Evolutionary conservation across 1,140 invertebrate species (phyloP), one percentile per base, ranked within the genome.

Genomic region (Megalopta genalis): DNA sequence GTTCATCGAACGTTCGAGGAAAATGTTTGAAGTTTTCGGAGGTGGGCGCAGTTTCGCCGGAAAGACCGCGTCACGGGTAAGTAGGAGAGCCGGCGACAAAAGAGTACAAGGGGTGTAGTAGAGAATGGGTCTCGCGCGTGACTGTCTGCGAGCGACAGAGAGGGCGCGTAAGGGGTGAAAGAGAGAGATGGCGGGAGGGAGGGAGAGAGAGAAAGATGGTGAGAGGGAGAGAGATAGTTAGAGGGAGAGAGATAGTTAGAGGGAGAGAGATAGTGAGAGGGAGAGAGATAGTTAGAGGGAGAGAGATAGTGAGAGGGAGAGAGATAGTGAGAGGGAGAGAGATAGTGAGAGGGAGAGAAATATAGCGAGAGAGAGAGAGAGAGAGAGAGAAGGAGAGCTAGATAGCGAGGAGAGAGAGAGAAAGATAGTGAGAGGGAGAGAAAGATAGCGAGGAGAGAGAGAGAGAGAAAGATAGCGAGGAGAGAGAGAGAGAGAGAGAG

Each of bases 11-110:
- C 49, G 49, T 21, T 14, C 42, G 10, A 57, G 9, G 52, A 27
- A 32, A 59, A 59, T 59, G 14, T 70, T 14, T 18, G 23, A 57
- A 65, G 39, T 6, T 46, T 37, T 46, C 2, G 21, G n/a, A 25
- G 23, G 12, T 2, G 39, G 27, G 49, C 32, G 49, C 46, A 83
- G 72, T 73, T 79, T 66, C 52, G 27, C 54, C 37, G 54, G 2
- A 1, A 52, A 72, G 59, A 23, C 39, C 46, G 57, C 46, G 73
- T 68, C 23, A 57, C 67, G 32, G 54, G 7, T 57, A 57, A 57
- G 21, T n/a, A 9, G 8, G 54, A 57, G n/a, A 57, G 18, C 49
- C 54, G 21, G 18, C 54, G 54, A 57, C 54, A 8, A 57, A 57
- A 57, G 21, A 54, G 49, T 18, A 54, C 16, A 7, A 54, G 18